A percentile compares a stretch with the other conserved stretches of the same genome.
Conservation (phyloP, 2,113 vertebrate species). For the Holacanthus passer region DNA sequence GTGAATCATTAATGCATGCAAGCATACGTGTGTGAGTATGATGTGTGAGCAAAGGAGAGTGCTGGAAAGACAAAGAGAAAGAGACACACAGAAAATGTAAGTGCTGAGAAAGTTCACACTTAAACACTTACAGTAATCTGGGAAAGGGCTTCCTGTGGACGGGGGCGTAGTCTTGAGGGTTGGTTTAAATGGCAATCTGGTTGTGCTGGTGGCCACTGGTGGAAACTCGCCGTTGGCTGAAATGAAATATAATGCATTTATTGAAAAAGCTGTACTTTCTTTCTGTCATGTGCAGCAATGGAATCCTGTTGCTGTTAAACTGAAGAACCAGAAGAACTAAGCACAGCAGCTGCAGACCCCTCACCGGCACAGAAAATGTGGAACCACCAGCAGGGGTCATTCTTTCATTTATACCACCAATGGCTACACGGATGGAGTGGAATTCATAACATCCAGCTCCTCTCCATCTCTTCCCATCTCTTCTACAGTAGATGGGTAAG, state of each 20-base stretch:
- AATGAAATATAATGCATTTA: constrained; percentile 57
- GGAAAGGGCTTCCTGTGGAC: constrained; percentile 38
- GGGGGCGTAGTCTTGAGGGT: constrained; percentile 60
- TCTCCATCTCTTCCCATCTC: constrained; percentile 20
- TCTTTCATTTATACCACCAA: constrained; percentile 63
- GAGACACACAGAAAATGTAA: background rate
- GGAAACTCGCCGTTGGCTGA: constrained; percentile 86
- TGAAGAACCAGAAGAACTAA: background rate
- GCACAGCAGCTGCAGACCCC: constrained; percentile 31
- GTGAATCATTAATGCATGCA: constrained; percentile 41
- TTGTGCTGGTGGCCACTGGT: constrained; percentile 71
- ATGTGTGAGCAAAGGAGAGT: constrained; percentile 2
- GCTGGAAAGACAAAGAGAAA: constrained; percentile 16
- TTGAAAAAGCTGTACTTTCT: constrained; percentile 17
- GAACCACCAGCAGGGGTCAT: constrained; percentile 72
- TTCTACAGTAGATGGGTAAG: constrained; percentile 36
- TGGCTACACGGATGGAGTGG: constrained; percentile 9
- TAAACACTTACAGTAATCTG: constrained; percentile 78
- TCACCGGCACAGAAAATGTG: constrained; percentile 41
- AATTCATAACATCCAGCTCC: constrained; percentile 33
- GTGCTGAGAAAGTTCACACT: background rate
- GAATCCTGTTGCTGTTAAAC: constrained; percentile 19
- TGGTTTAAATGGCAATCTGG: constrained; percentile 30
- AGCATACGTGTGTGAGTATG: background rate
- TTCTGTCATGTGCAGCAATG: background rate